Evolutionary conservation across 2,888 invertebrate genomes (phyloP).

Genomic region (Cotesia congregata): DNA sequence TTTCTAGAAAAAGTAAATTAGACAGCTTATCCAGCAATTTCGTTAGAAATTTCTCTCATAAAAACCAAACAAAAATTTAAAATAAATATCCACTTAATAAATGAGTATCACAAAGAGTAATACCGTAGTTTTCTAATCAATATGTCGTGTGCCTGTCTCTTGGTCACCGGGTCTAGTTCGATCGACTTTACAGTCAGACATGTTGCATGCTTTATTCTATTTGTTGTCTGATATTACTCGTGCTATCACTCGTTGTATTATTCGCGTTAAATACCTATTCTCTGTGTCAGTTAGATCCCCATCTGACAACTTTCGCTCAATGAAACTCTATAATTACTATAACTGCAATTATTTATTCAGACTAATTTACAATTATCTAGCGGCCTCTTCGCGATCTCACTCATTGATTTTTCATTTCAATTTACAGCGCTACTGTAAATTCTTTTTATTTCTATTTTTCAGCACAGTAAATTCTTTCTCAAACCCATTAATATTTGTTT

Average conservation of each 20-base stretch:
- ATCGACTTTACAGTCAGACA: slow-evolving; percentile 36
- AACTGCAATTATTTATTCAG: not conserved
- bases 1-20: too few species aligned
- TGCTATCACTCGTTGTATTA: not conserved
- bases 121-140: not conserved
- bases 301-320: not conserved
- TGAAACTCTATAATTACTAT: not conserved
- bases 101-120: not conserved
- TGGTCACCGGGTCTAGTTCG: slow-evolving; percentile 59
- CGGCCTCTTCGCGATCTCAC: too few species aligned
- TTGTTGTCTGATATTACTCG: not conserved
- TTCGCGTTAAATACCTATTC: not conserved
- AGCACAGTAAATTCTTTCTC: too few species aligned
- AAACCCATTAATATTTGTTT: too few species aligned
- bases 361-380: not conserved
- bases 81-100: not conserved
- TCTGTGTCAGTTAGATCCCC: not conserved
- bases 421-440: too few species aligned
- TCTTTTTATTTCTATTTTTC: too few species aligned
- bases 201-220: slow-evolving; percentile 14
- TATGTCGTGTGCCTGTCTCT: slow-evolving; percentile 45
- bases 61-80: too few species aligned
- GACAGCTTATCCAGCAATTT: too few species aligned
- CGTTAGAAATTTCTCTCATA: too few species aligned
- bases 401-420: too few species aligned